Percentiles rank a stretch among this genome's conserved stretches.
Conservation (phyloP, 2,113 vertebrate genomes). For the Pterocles gutturalis region DNA sequence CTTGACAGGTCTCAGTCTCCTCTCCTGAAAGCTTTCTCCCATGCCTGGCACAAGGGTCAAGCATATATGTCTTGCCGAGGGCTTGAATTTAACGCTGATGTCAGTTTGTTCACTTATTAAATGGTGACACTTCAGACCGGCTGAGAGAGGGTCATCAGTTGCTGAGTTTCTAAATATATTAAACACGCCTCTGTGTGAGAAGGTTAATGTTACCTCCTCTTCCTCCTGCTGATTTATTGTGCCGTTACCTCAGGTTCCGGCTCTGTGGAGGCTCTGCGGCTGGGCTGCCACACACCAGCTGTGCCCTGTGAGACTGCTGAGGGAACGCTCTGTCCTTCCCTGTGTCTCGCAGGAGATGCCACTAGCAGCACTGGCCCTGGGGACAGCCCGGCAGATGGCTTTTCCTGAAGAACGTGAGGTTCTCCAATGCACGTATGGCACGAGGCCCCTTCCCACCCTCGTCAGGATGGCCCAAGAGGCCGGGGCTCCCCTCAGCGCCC, state of each 20-base stretch:
- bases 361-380: neutral
- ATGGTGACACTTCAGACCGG: neutral
- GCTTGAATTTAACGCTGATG: neutral
- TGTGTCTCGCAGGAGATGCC: neutral
- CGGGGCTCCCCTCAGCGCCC: neutral
- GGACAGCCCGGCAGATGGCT: neutral
- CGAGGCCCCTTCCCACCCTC: neutral
- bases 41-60: neutral
- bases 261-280: rapidly evolving
- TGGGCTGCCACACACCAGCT: neutral
- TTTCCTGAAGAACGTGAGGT: neutral
- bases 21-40: neutral
- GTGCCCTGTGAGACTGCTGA: neutral
- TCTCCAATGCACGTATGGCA: rapidly evolving
- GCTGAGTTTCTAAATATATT: slow-evolving; percentile 47
- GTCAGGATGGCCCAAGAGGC: neutral
- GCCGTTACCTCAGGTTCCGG: neutral
- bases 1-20: neutral
- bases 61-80: neutral
- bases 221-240: neutral
- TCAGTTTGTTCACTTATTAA: neutral
- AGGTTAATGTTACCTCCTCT: slow-evolving; percentile 20
- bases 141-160: neutral
- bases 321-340: neutral
- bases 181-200: neutral